Evolutionary conservation across 1,140 invertebrate species (phyloP).

Genomic region (Orchesella cincta): DNA sequence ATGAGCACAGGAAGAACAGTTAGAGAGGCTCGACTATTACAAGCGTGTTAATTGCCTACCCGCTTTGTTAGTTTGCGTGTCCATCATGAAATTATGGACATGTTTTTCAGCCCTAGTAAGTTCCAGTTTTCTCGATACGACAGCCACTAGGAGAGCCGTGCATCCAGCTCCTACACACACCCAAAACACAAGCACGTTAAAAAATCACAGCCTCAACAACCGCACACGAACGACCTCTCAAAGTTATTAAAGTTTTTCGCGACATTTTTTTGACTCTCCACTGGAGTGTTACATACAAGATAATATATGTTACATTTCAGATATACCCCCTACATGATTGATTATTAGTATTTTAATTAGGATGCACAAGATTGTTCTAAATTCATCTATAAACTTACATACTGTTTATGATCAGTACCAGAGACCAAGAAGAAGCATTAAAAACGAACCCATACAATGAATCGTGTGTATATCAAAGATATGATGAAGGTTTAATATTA

Average conservation of each 20-base stretch:
- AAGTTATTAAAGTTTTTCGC: neutral
- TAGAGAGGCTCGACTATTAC: too few relatives aligned
- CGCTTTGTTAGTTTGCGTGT: conserved; percentile 99
- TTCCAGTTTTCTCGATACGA: conserved; percentile 98
- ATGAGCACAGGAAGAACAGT: conserved; percentile 16
- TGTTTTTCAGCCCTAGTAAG: conserved; percentile 98
- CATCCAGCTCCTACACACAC: conserved; percentile 89
- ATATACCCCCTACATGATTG: neutral
- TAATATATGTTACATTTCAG: neutral
- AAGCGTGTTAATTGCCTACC: too few relatives aligned
- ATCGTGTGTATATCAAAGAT: too few relatives aligned
- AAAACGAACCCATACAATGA: too few relatives aligned
- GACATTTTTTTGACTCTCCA: neutral
- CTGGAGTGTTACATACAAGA: too few relatives aligned
- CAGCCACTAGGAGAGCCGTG: conserved; percentile 97
- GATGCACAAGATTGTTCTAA: neutral
- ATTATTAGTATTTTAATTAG: neutral
- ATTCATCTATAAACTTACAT: neutral
- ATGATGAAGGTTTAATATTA: conserved; percentile 72
- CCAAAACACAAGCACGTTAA: conserved; percentile 2
- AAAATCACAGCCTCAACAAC: neutral
- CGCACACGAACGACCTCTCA: neutral
- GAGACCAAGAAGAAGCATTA: neutral
- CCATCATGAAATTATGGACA: conserved; percentile 99
- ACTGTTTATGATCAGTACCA: neutral